Percentiles rank a stretch among this genome's conserved stretches.
phyloP scores from a whole-genome alignment of 2,888 invertebrate species.

The Cistogaster globosa region DNA sequence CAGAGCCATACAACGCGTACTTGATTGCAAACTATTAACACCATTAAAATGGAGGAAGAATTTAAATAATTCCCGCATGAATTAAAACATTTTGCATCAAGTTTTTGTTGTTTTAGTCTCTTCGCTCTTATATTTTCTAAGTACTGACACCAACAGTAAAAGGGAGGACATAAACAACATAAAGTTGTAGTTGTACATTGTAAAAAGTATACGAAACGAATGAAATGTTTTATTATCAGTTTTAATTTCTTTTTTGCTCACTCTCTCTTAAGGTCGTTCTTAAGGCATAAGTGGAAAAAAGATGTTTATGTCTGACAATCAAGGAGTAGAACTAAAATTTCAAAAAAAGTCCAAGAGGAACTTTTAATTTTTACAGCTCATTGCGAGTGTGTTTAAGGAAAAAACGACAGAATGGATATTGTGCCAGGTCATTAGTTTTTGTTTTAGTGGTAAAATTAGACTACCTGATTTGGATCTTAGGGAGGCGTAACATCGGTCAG shows the following conservation, averaged over 20 bases:
- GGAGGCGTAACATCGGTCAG: no score
- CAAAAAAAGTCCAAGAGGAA: no score
- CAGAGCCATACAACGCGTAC: conserved; percentile 63
- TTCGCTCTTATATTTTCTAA: conserved; percentile 32
- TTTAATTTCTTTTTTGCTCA: no score
- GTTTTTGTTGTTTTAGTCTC: background rate
- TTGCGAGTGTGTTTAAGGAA: background rate
- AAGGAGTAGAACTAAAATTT: background rate
- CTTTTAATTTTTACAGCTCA: background rate
- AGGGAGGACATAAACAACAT: conserved; percentile 34
- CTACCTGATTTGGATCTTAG: no score
- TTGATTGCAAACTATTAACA: conserved; percentile 79
- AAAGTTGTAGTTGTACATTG: conserved; percentile 34
- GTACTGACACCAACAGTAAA: conserved; percentile 7
- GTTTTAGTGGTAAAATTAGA: no score
- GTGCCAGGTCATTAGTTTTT: no score
- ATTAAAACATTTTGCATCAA: conserved; percentile 73
- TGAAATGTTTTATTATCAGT: conserved; percentile 45
- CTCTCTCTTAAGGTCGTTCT: background rate
- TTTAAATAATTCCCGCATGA: conserved; percentile 78
- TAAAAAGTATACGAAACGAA: conserved; percentile 47
- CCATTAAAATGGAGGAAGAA: conserved; percentile 76
- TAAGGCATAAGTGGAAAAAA: conserved; percentile 2
- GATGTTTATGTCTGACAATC: conserved; percentile 13
- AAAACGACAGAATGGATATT: no score